Base-by-base conservation (phyloP, 1,140 invertebrate genomes). In the Coelopa frigida region DNA sequence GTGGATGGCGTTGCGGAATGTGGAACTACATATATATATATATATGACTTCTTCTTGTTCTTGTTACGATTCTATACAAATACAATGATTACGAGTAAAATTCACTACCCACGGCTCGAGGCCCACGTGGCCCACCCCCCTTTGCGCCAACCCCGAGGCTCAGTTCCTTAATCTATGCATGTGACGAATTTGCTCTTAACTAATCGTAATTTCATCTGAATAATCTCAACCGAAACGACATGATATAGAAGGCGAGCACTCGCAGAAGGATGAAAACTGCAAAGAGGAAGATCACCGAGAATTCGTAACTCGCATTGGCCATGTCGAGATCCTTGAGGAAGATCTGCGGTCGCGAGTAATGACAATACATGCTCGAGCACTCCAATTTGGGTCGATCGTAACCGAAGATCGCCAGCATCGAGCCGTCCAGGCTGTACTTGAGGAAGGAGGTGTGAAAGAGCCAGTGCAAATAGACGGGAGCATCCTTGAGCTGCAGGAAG, bases 361-460 rank as follows among this genome's bases (percentile, higher is more conserved):
- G 82, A 49, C 86, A 89, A 57, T 84, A 87, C 2, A 78, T 59
- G 3, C 70, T 72, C 5, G 72, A 58, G 54, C 86, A 89, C 0
- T 71, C 59, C 27, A 89, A 68, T 52, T 80, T 81, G 11, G 72
- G 68, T 0, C 90, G 72, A 43, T 84, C 75, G 55, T 84, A 84
- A 10, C 83, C 83, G 45, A 75, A 78, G 42, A 81, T 72, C 14
- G 75, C 71, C 31, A 78, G 57, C 37, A 78, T 72, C 17, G 87
- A 62, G n/a, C 82, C 83, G 52, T 85, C 83, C 5, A 87, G 75
- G n/a, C 79, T 83, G 52, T 87, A 84, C 54, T 85, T 86, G 0
- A 85, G 58, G 57, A 84, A 95, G 0, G 89, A 93, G 12, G 85
- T 72, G 56, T 94, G 87, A 54, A 93, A 92, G 4, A 95, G 53